Percentiles rank a stretch among this genome's conserved stretches.
Evolutionary conservation across 2,113 vertebrate species (phyloP).

Genomic region (Seriola quinqueradiata): DNA sequence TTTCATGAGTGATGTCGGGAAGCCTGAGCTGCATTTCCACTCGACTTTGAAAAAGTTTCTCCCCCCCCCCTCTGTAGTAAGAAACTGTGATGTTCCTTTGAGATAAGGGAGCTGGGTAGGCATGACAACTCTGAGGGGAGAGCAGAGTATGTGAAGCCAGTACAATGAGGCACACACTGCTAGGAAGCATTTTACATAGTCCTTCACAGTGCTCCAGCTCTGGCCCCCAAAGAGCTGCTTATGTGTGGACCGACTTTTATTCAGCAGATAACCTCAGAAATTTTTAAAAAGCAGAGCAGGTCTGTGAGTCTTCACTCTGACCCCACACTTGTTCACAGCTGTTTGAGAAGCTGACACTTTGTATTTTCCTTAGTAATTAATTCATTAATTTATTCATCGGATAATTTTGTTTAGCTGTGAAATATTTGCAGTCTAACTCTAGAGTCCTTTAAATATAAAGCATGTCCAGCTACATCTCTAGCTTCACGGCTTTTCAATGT

Average conservation of each 20-base stretch:
- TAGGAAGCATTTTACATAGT: constrained; percentile 79
- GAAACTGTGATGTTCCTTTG: constrained; percentile 85
- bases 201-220: constrained; percentile 68
- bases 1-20: constrained; percentile 64
- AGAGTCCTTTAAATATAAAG: not conserved
- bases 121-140: constrained; percentile 84
- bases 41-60: constrained; percentile 64
- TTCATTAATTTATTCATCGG: constrained; percentile 7
- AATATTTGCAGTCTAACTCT: not conserved
- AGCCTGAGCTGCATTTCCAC: constrained; percentile 67
- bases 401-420: not conserved
- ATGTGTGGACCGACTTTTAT: constrained; percentile 69
- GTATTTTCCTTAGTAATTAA: constrained; percentile 4
- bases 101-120: constrained; percentile 84
- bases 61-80: constrained; percentile 56
- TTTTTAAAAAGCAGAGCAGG: constrained; percentile 25
- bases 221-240: constrained; percentile 51
- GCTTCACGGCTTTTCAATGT: not conserved
- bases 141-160: constrained; percentile 82
- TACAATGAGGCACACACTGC: constrained; percentile 84
- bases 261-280: constrained; percentile 67
- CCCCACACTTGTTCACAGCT: constrained; percentile 20
- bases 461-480: not conserved
- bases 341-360: constrained; percentile 19
- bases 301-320: constrained; percentile 18